Evolutionary conservation across 1,140 invertebrate genomes (phyloP).

Genomic region (Drosophila bipectinata): DNA sequence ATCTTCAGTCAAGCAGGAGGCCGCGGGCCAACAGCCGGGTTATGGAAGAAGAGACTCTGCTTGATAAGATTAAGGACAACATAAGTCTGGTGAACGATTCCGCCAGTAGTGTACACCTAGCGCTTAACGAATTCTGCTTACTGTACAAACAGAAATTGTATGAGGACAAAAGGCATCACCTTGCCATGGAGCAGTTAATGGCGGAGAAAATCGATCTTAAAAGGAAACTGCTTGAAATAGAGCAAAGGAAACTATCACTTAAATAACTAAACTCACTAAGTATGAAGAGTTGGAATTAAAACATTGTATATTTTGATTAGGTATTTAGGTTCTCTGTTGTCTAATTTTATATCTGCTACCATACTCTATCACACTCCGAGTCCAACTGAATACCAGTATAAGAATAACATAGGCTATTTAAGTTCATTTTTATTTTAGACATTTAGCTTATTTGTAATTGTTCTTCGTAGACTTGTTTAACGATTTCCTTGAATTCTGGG

Average conservation of each 20-base stretch:
- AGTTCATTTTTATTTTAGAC: background rate
- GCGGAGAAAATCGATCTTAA: constrained; percentile 66
- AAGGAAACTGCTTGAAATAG: constrained; percentile 64
- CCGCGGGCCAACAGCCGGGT: constrained; percentile 14
- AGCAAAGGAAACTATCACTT: constrained; percentile 56
- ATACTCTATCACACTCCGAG: background rate
- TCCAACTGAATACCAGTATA: background rate
- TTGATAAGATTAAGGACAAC: constrained; percentile 47
- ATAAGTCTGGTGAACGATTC: constrained; percentile 42
- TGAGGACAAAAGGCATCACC: constrained; percentile 62
- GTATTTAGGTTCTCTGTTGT: constrained; percentile 12
- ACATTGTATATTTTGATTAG: constrained; percentile 7
- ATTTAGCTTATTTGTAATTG: constrained; percentile 22
- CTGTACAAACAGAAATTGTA: constrained; percentile 63
- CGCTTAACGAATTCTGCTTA: constrained; percentile 56
- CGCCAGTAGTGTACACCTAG: constrained; percentile 34
- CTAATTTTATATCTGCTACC: background rate
- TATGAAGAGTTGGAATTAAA: constrained; percentile 7
- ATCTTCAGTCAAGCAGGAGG: constrained; percentile 49
- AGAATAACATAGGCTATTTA: background rate
- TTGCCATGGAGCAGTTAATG: constrained; percentile 60
- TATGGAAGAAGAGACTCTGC: constrained; percentile 27
- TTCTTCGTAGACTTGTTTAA: constrained; percentile 30
- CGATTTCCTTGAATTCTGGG: constrained; percentile 42
- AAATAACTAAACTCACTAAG: constrained; percentile 24